These are phyloP conservation scores for Epizoanthus scotinus DNA, from an alignment of 92 coral and sea anemone genomes.

Conservation along the genomic window DNA sequence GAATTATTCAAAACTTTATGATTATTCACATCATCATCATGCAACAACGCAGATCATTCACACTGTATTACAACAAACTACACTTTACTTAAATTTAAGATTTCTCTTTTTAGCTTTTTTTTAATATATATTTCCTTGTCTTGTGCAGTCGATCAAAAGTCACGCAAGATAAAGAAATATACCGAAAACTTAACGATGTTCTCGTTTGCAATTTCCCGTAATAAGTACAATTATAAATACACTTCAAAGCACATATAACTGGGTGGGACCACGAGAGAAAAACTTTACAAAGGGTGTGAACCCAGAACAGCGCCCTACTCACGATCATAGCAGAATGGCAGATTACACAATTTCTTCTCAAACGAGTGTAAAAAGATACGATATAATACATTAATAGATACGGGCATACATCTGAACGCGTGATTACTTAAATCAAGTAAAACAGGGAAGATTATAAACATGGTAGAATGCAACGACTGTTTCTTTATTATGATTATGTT, in stretches of 20 bases:
- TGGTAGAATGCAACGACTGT: slow-evolving; percentile 9
- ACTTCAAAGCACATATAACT: slow-evolving; percentile 20
- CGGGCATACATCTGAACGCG: not conserved
- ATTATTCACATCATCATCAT: slow-evolving; percentile 31
- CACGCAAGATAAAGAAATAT: not conserved
- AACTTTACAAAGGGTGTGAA: slow-evolving; percentile 35
- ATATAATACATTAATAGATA: not conserved
- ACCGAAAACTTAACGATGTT: not conserved
- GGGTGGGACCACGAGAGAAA: slow-evolving; percentile 30
- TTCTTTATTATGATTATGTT: not conserved
- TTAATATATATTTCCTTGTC: not conserved
- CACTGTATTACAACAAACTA: not conserved
- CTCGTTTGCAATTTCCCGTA: not conserved
- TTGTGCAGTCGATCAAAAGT: too few species aligned
- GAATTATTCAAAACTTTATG: slow-evolving; percentile 16
- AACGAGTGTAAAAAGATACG: not conserved
- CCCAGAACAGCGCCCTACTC: slow-evolving; percentile 34
- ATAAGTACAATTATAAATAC: not conserved
- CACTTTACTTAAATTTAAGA: slow-evolving; percentile 5
- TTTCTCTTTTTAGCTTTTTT: slow-evolving; percentile 2
- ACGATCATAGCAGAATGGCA: not conserved
- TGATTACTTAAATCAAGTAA: too few species aligned
- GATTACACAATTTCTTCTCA: slow-evolving; percentile 8
- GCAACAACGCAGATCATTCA: not conserved
- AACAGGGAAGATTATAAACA: not conserved